Percentiles rank a stretch among this genome's conserved stretches.
These are phyloP conservation scores for Epinephelus awoara DNA, from an alignment of 2,797 vertebrate species.

Conservation along the genomic window DNA sequence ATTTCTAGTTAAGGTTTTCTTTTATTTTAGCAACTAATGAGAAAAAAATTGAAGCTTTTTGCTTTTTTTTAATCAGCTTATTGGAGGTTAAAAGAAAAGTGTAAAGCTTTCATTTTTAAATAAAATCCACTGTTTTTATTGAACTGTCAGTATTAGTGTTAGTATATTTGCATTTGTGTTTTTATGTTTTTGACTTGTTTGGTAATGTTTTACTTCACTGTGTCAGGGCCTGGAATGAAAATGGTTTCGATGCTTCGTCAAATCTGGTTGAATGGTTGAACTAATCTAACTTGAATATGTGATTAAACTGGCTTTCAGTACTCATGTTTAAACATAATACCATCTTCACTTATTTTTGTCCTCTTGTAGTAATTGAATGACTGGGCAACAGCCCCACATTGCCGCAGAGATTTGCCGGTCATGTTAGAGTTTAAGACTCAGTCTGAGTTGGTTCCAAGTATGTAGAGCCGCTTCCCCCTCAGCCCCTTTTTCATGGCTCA, in stretches of 20 bases:
- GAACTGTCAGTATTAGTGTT: too few relatives aligned
- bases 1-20: too few relatives aligned
- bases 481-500: conserved; percentile 35
- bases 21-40: too few relatives aligned
- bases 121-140: too few relatives aligned
- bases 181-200: too few relatives aligned
- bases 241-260: not conserved
- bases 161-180: too few relatives aligned
- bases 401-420: conserved; percentile 20
- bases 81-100: too few relatives aligned
- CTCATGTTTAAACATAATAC: not conserved
- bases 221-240: too few relatives aligned
- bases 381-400: not conserved
- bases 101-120: too few relatives aligned
- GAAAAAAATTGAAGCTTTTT: too few relatives aligned
- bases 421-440: conserved; percentile 25
- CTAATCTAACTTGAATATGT: not conserved
- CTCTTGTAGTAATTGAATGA: conserved; percentile 4
- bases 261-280: not conserved
- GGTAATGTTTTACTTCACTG: too few relatives aligned
- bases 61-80: too few relatives aligned
- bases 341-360: not conserved
- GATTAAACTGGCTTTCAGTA: not conserved
- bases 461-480: conserved; percentile 26
- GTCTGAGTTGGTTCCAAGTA: conserved; percentile 27